These are phyloP conservation scores for Rhopalosiphum padi DNA, from an alignment of 1,140 invertebrate species.

Conservation along the genomic window DNA sequence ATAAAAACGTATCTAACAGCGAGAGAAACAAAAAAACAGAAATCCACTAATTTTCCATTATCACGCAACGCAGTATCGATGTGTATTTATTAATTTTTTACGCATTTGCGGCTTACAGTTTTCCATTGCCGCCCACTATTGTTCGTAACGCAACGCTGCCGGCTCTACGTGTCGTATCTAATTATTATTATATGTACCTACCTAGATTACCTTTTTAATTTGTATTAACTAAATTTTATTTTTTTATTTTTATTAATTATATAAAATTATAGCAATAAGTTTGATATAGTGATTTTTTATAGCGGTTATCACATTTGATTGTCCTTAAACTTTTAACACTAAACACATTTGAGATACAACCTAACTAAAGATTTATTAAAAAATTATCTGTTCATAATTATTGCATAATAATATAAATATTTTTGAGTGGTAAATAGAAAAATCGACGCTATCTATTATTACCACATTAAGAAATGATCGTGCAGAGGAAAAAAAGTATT, in stretches of 20 bases:
- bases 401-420: background rate
- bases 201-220: background rate
- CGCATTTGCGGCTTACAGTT: background rate
- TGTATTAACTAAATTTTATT: too few species aligned
- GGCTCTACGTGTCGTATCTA: background rate
- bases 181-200: background rate
- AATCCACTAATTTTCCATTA: background rate
- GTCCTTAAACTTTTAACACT: background rate
- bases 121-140: background rate
- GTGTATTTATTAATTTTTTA: background rate
- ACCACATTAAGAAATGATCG: background rate
- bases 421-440: background rate
- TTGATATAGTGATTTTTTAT: background rate
- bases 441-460: background rate
- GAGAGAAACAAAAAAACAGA: background rate
- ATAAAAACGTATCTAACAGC: background rate
- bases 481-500: too few species aligned
- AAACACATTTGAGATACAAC: background rate
- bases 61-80: background rate
- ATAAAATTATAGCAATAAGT: background rate
- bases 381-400: background rate
- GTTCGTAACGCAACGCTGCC: background rate
- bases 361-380: background rate
- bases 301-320: background rate
- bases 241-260: background rate